phyloP scores from a whole-genome alignment of 2,888 invertebrate genomes.

The Rutpela maculata region DNA sequence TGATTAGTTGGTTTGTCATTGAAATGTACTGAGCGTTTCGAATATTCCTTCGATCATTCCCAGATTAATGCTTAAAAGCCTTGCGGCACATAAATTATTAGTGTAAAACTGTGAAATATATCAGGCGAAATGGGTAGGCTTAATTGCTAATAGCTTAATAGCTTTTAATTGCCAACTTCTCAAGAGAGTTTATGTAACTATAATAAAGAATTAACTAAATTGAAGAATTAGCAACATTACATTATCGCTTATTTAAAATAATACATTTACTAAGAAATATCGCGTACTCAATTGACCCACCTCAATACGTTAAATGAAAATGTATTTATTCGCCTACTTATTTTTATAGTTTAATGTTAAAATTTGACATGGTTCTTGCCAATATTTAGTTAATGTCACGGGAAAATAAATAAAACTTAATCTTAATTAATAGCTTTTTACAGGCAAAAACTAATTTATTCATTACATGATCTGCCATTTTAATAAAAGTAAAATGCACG shows the following conservation, averaged over 20 bases:
- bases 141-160: too few species aligned
- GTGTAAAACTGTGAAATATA: too few species aligned
- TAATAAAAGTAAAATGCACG: background rate
- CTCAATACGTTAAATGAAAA: background rate
- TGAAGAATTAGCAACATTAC: too few species aligned
- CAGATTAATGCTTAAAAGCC: too few species aligned
- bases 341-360: background rate
- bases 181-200: too few species aligned
- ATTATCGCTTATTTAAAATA: background rate
- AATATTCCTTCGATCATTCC: too few species aligned
- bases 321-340: background rate
- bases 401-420: background rate
- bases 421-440: constrained; percentile 9
- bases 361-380: constrained; percentile 10
- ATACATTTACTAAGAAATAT: background rate
- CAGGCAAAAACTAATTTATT: background rate
- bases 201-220: too few species aligned
- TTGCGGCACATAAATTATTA: too few species aligned
- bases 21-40: too few species aligned
- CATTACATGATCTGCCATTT: constrained; percentile 1
- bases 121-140: too few species aligned
- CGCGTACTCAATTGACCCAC: background rate
- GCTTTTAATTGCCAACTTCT: too few species aligned
- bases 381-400: background rate
- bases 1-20: too few species aligned